These are phyloP conservation scores for Elysia crispata DNA, from an alignment of 2,888 invertebrate species.

Conservation along the genomic window DNA sequence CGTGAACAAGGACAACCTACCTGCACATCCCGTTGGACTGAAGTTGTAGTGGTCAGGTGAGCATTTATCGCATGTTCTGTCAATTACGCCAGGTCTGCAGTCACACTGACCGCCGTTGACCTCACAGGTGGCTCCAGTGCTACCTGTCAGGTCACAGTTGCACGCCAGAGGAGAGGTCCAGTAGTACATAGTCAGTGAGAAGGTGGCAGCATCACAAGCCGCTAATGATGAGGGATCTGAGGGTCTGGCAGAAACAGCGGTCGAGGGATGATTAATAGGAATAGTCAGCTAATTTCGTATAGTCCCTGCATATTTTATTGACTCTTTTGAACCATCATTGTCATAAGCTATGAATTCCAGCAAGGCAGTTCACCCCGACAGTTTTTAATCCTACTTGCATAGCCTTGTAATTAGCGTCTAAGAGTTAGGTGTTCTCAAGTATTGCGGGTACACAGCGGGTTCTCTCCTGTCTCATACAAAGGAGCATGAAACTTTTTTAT, in stretches of 20 bases:
- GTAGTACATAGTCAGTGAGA: slow-evolving; percentile 60
- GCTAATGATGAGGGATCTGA: slow-evolving; percentile 20
- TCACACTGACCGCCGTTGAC: slow-evolving; percentile 62
- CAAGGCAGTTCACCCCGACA: too few species aligned
- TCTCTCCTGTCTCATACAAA: too few species aligned
- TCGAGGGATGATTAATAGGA: too few species aligned
- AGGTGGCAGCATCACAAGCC: slow-evolving; percentile 54
- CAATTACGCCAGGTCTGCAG: slow-evolving; percentile 66
- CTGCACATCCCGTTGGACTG: slow-evolving; percentile 58
- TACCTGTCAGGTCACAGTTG: slow-evolving; percentile 63
- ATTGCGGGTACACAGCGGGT: too few species aligned
- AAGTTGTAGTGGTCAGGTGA: slow-evolving; percentile 58
- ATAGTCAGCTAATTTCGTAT: too few species aligned
- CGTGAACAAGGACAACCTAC: slow-evolving; percentile 49
- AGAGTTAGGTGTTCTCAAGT: too few species aligned
- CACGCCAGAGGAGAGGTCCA: slow-evolving; percentile 62
- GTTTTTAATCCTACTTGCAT: too few species aligned
- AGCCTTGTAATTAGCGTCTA: too few species aligned
- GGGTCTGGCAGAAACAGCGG: slow-evolving; percentile 15
- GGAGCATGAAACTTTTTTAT: too few species aligned
- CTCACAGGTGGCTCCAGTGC: slow-evolving; percentile 54
- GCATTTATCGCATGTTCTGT: slow-evolving; percentile 64
- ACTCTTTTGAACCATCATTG: too few species aligned
- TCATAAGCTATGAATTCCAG: too few species aligned
- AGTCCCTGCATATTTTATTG: too few species aligned